phyloP scores from a whole-genome alignment of 2,797 vertebrate species.

The Sebastes trivittatus region DNA sequence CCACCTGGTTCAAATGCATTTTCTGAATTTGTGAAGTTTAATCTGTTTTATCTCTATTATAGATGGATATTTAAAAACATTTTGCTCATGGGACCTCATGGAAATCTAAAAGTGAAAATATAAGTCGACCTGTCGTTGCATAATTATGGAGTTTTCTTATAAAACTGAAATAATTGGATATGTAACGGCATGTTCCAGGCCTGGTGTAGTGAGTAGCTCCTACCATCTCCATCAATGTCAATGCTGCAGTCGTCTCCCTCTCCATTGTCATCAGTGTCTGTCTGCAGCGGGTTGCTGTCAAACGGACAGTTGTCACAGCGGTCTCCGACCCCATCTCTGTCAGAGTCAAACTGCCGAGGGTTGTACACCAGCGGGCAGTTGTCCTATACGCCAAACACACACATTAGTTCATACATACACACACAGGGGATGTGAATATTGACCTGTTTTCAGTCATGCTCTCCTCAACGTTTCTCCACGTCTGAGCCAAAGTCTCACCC shows the following conservation, averaged over 20 bases:
- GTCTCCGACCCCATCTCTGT: slow-evolving; percentile 94
- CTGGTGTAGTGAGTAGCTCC: background rate
- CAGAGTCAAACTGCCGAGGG: slow-evolving; percentile 93
- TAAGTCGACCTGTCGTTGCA: background rate
- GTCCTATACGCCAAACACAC: slow-evolving; percentile 84
- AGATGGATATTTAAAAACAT: too few species aligned
- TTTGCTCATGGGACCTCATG: too few species aligned
- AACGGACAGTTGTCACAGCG: slow-evolving; percentile 96
- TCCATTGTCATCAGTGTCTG: slow-evolving; percentile 92
- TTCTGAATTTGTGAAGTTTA: too few species aligned
- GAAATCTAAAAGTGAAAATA: background rate
- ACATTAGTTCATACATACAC: background rate
- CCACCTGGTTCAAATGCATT: too few species aligned
- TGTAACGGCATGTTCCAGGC: background rate
- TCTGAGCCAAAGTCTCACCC: slow-evolving; percentile 77
- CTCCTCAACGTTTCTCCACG: background rate
- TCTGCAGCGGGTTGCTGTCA: slow-evolving; percentile 93
- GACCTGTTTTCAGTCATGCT: background rate
- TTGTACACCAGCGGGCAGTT: slow-evolving; percentile 96
- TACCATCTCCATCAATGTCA: slow-evolving; percentile 97
- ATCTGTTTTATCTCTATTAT: too few species aligned
- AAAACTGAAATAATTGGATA: background rate
- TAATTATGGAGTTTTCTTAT: background rate
- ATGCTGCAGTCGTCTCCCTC: slow-evolving; percentile 96
- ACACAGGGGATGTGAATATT: background rate